phyloP scores from a whole-genome alignment of 2,888 invertebrate species.

The Nezara viridula region DNA sequence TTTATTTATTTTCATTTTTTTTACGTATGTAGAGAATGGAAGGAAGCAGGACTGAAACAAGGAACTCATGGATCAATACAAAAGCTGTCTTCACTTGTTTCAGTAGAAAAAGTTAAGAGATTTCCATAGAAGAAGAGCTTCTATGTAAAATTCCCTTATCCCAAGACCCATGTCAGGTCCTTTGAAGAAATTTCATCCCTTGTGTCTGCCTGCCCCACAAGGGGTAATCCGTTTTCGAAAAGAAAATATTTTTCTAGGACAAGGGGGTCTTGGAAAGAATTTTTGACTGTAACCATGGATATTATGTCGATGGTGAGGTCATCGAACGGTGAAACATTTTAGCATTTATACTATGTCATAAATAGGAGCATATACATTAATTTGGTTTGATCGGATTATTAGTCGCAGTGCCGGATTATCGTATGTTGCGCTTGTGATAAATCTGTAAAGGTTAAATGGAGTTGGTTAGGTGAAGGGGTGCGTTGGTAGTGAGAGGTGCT shows the following conservation, averaged over 20 bases:
- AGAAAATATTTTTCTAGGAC: conserved; percentile 1
- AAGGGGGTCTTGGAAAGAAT: neutral
- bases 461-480: neutral
- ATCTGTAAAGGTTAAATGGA: neutral
- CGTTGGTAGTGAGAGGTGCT: neutral
- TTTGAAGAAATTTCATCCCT: conserved; percentile 6
- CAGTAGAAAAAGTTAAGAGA: neutral
- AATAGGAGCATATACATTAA: neutral
- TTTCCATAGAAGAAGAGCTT: conserved; percentile 24
- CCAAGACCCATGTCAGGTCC: neutral
- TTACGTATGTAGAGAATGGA: neutral
- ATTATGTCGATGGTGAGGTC: too few relatives aligned
- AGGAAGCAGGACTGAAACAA: neutral
- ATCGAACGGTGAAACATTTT: too few relatives aligned
- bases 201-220: neutral
- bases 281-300: neutral
- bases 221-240: neutral
- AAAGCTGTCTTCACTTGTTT: neutral
- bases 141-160: neutral
- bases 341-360: neutral
- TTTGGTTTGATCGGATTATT: too few relatives aligned
- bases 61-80: neutral
- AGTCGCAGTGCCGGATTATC: neutral
- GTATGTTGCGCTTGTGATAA: neutral
- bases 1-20: too few relatives aligned